Percentiles rank a stretch among this genome's conserved stretches.
phyloP scores from a whole-genome alignment of 2,113 vertebrate genomes.

The Eira barbara region DNA sequence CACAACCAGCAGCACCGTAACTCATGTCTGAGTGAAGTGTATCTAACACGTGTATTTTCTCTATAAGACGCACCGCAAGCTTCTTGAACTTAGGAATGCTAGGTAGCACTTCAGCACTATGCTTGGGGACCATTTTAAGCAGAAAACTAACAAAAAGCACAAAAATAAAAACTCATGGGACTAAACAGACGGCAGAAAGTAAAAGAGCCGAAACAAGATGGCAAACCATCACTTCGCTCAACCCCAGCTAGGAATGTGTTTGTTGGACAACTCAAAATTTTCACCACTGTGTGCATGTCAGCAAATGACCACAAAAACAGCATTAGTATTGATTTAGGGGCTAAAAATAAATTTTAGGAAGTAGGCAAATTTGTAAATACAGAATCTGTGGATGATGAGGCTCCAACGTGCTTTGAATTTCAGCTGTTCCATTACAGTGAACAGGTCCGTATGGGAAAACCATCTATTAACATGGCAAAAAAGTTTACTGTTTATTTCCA shows the following conservation, averaged over 20 bases:
- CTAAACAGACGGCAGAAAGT: background rate
- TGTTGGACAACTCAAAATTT: background rate
- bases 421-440: background rate
- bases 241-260: background rate
- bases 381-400: background rate
- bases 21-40: background rate
- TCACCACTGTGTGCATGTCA: background rate
- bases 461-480: background rate
- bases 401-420: background rate
- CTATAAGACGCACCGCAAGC: background rate
- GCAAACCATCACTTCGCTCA: background rate
- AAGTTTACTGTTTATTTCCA: background rate
- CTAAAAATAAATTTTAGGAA: background rate
- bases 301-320: background rate
- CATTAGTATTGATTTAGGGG: background rate
- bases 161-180: background rate
- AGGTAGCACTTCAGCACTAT: background rate
- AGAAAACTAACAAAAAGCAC: background rate
- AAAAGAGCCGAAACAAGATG: background rate
- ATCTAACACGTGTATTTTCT: background rate
- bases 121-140: background rate
- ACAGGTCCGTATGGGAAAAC: background rate
- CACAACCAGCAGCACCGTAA: background rate
- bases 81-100: background rate
- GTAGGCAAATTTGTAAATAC: background rate